Conservation (phyloP, 2,797 vertebrate species). For the Brachymystax lenok region DNA sequence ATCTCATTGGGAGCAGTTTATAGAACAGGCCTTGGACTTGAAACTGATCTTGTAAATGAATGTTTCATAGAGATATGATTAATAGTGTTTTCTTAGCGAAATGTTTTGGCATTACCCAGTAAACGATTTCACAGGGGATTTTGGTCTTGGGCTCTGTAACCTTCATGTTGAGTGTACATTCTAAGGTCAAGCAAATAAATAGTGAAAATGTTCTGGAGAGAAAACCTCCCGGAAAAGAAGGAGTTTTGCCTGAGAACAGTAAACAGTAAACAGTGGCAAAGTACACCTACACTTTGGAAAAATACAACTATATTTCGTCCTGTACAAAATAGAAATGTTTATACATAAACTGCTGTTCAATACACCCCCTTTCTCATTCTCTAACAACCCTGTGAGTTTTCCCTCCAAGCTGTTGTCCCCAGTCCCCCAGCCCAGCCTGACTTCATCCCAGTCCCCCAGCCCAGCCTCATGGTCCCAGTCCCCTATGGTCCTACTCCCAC, state of each 20-base stretch:
- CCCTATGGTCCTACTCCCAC: too few species aligned
- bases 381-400: conserved; percentile 57
- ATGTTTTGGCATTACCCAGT: conserved; percentile 27
- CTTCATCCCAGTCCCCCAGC: too few species aligned
- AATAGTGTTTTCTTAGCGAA: conserved; percentile 36
- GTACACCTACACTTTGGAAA: neutral
- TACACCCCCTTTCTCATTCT: conserved; percentile 47
- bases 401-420: conserved; percentile 61
- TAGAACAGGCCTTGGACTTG: conserved; percentile 29
- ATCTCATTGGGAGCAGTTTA: conserved; percentile 42
- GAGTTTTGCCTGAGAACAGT: conserved; percentile 7
- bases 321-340: neutral
- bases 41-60: conserved; percentile 32
- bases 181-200: neutral
- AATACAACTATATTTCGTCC: neutral
- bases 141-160: conserved; percentile 26
- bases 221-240: neutral
- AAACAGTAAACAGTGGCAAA: neutral
- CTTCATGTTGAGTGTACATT: neutral
- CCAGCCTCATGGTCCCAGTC: too few species aligned
- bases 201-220: neutral
- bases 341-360: neutral
- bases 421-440: too few species aligned
- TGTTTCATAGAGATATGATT: conserved; percentile 20
- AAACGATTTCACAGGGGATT: conserved; percentile 25